phyloP scores from a whole-genome alignment of 1,140 invertebrate genomes.

The Hestina assimilis region DNA sequence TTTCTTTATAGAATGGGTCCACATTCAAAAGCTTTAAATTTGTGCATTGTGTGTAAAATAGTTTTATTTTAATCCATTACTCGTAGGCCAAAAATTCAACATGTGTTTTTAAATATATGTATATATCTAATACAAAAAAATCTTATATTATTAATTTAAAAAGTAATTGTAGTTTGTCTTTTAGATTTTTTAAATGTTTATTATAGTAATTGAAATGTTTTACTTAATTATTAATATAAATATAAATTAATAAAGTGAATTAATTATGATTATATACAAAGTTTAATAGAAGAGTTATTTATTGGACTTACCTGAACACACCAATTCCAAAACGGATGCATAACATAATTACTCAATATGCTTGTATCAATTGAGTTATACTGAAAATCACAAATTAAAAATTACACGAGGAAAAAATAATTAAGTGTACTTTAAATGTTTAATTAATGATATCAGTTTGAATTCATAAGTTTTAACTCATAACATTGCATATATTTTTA shows the following conservation, averaged over 20 bases:
- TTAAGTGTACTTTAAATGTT: too few relatives aligned
- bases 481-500: too few relatives aligned
- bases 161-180: neutral
- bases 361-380: conserved; percentile 96
- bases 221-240: too few relatives aligned
- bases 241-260: too few relatives aligned
- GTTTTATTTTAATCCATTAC: too few relatives aligned
- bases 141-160: neutral
- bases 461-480: too few relatives aligned
- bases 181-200: neutral
- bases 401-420: conserved; percentile 26
- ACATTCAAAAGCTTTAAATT: too few relatives aligned
- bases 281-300: neutral
- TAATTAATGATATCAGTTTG: too few relatives aligned
- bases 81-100: too few relatives aligned
- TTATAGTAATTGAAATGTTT: too few relatives aligned
- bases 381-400: conserved; percentile 82
- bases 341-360: conserved; percentile 95
- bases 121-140: neutral
- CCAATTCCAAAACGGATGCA: conserved; percentile 99
- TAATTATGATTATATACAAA: neutral
- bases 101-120: neutral
- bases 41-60: too few relatives aligned
- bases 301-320: conserved; percentile 89
- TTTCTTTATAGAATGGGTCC: too few relatives aligned